These are phyloP conservation scores for Heliconius himera DNA, from an alignment of 1,140 invertebrate species.

Conservation along the genomic window DNA sequence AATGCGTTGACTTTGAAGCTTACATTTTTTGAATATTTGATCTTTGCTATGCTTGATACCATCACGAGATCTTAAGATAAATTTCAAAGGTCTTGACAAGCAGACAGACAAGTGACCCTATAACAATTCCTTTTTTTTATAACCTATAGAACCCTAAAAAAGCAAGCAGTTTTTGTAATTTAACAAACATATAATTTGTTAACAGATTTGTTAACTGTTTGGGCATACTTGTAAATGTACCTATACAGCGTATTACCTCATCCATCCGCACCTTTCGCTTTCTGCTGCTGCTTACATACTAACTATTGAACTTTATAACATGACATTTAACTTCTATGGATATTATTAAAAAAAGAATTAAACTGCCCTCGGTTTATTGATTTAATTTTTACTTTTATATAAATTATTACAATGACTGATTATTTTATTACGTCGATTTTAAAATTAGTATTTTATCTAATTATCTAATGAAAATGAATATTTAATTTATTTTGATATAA, in stretches of 20 bases:
- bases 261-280: conserved; percentile 42
- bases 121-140: too few species aligned
- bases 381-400: not conserved
- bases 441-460: too few species aligned
- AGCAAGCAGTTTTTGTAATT: too few species aligned
- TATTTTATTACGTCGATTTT: not conserved
- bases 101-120: too few species aligned
- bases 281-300: conserved; percentile 31
- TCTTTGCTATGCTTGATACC: too few species aligned
- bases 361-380: not conserved
- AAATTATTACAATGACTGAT: not conserved
- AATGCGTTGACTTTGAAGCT: too few species aligned
- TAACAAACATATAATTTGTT: not conserved
- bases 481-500: not conserved
- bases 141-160: too few species aligned
- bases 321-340: conserved; percentile 37
- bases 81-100: too few species aligned
- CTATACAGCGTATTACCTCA: conserved; percentile 36
- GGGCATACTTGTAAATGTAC: conserved; percentile 29
- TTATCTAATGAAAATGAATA: not conserved
- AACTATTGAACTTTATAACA: conserved; percentile 45
- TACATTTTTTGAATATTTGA: too few species aligned
- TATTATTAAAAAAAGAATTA: not conserved
- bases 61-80: too few species aligned
- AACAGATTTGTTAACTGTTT: conserved; percentile 26